phyloP scores from a whole-genome alignment of 2,797 vertebrate species.

The Pelodytes ibericus region DNA sequence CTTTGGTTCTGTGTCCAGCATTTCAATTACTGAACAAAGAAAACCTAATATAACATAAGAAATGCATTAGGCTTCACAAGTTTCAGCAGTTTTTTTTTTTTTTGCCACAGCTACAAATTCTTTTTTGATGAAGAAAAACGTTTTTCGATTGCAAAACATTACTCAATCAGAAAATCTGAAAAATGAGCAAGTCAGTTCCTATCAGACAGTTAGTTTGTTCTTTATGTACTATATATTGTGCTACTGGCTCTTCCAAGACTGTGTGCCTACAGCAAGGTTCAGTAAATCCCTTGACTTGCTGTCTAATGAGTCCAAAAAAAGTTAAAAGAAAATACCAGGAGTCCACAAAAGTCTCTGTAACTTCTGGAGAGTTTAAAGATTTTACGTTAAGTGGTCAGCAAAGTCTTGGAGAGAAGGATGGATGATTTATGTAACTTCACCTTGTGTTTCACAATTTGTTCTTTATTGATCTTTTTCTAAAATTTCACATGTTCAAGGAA shows the following conservation, averaged over 20 bases:
- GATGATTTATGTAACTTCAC: slow-evolving; percentile 32
- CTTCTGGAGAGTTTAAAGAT: slow-evolving; percentile 39
- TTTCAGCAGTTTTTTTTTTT: not conserved
- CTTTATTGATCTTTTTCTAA: slow-evolving; percentile 27
- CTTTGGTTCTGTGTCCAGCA: not conserved
- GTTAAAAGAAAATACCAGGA: slow-evolving; percentile 12
- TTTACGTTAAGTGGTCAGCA: slow-evolving; percentile 33
- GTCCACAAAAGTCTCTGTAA: slow-evolving; percentile 26
- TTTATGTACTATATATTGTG: slow-evolving; percentile 22
- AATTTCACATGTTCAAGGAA: slow-evolving; percentile 34
- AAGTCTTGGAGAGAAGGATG: slow-evolving; percentile 18
- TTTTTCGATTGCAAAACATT: slow-evolving; percentile 20
- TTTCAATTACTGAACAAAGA: not conserved
- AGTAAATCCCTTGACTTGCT: slow-evolving; percentile 26
- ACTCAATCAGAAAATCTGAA: slow-evolving; percentile 35
- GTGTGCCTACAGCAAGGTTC: slow-evolving; percentile 24
- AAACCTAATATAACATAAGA: not conserved
- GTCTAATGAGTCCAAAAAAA: slow-evolving; percentile 4
- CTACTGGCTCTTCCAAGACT: slow-evolving; percentile 6
- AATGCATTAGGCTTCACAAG: slow-evolving; percentile 2
- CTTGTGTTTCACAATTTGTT: slow-evolving; percentile 21
- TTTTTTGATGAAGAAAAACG: slow-evolving; percentile 24
- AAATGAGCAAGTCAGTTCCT: slow-evolving; percentile 43
- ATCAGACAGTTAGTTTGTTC: slow-evolving; percentile 45
- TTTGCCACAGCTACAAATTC: not conserved